Evolutionary conservation across 2,797 vertebrate species (phyloP), one percentile per base, ranked within the genome.

Genomic region (Lophotriccus pileatus): DNA sequence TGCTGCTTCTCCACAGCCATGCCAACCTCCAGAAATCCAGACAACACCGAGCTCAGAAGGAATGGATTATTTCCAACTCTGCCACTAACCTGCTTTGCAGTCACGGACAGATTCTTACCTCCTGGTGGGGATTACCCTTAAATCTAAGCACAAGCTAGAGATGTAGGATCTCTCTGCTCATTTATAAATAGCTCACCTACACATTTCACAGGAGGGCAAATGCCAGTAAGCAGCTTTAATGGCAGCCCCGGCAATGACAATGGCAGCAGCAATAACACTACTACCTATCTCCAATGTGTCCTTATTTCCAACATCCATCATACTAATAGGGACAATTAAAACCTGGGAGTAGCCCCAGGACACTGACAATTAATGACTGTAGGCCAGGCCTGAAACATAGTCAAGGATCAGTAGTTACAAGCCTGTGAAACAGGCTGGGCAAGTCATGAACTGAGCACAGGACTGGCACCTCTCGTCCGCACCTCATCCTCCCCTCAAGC

Each of bases 181-280:
- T 81, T 89, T 93, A 89, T 81, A 81, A 91, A 91, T 86, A 94
- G 63, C 77, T 74, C 94, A 84, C 52, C 44, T 69, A 84, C 52
- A 63, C 44, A 13, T 82, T 96, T 60, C 74, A 64, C 41, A 20
- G 53, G 72, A 93, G 47, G n/a, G 30, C 32, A 84, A 76, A 82
- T 12, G n/a, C 43, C 59, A 86, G 37, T 79, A 76, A 94, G 72
- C 27, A 95, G 68, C 52, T 88, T 82, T 88, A 78, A 85, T 3
- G 3, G 68, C 69, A 85, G 41, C 21, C 20, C 60, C 2, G 34
- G 43, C 47, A 84, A 39, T 5, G 6, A 37, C 70, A 92, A 36
- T 1, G 5, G 68, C 60, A 89, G 50, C 75, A 75, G 44, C 0
- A 0, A 93, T 70, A 89, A 55, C 43, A 47, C 23, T 28, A 56